Evolutionary conservation across 2,888 invertebrate species (phyloP), one percentile per base, ranked within the genome.

Genomic region (Ichneumoninae sp.): DNA sequence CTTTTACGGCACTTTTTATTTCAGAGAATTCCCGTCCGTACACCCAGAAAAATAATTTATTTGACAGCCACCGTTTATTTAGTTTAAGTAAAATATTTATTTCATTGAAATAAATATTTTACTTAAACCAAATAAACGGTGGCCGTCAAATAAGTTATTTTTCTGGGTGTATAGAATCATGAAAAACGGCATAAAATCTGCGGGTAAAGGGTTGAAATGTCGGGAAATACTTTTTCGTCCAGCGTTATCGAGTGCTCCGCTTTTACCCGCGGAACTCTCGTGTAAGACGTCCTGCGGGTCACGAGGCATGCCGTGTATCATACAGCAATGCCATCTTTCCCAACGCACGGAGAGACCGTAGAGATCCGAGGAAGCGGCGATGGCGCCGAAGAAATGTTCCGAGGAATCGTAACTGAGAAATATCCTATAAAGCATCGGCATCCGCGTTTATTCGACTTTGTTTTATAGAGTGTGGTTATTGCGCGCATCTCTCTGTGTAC

Each of bases 371-470:
- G 40, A 36, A 40, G 36, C 66, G 36, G 4, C 36, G 3, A 66
- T 40, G 8, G 66, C 66, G 19, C 40, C 66, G 66, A 65, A 10
- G 65, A 65, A 36, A 65, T 65, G 65, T 40, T 19, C 8, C 60
- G 60, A 6, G 30, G n/a, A 16, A 30, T 63, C 63, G 63, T 63
- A 63, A 63, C 30, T 33, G 63, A 16, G 63, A 33, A 63, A 33
- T 63, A 63, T 63, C 63, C 16, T 33, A 63, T 63, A 63, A 63
- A 63, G 63, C 63, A 63, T 63, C 60, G 60, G 16, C 60, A 30
- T 47, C 44, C 33, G n/a, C 33, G 44, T 63, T 63, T 63, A 33
- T 63, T 63, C 63, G 63, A 63, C 33, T 30, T 63, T 63, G 33
- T 63, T 33, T 33, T 63, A 33, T 63, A 16, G 63, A 63, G 30